phyloP scores from a whole-genome alignment of 2,888 invertebrate species.

The Limnephilus marmoratus region DNA sequence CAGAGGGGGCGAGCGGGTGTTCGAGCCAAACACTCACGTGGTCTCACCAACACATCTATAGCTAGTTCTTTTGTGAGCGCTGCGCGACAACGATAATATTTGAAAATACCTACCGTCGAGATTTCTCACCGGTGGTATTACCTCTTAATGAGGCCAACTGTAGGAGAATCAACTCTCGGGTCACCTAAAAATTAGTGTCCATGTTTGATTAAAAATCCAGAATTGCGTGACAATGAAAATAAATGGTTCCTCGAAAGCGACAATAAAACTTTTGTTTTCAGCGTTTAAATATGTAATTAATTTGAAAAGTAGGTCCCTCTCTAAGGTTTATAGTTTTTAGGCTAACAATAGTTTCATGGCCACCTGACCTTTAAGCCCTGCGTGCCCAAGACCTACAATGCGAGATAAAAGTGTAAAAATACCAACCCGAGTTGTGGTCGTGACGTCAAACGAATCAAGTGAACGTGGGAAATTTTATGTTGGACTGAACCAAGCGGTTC shows the following conservation, averaged over 20 bases:
- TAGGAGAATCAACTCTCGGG: too few relatives aligned
- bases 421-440: background rate
- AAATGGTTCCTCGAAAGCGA: background rate
- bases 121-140: too few relatives aligned
- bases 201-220: too few relatives aligned
- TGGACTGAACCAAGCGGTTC: background rate
- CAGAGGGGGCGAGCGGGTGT: too few relatives aligned
- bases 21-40: too few relatives aligned
- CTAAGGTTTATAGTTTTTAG: background rate
- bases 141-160: too few relatives aligned
- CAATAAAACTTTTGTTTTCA: background rate
- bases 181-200: too few relatives aligned
- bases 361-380: conserved; percentile 25
- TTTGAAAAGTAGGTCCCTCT: background rate
- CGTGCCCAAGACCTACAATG: conserved; percentile 31
- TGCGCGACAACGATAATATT: too few relatives aligned
- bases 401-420: conserved; percentile 22
- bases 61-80: too few relatives aligned
- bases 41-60: too few relatives aligned
- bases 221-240: background rate
- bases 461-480: background rate
- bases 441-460: conserved; percentile 32
- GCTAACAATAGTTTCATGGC: background rate
- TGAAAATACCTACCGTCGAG: too few relatives aligned
- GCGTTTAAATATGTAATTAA: background rate